Percentiles rank a stretch among this genome's conserved stretches.
Conservation (phyloP, 2,888 invertebrate species). For the Pterostichus niger region DNA sequence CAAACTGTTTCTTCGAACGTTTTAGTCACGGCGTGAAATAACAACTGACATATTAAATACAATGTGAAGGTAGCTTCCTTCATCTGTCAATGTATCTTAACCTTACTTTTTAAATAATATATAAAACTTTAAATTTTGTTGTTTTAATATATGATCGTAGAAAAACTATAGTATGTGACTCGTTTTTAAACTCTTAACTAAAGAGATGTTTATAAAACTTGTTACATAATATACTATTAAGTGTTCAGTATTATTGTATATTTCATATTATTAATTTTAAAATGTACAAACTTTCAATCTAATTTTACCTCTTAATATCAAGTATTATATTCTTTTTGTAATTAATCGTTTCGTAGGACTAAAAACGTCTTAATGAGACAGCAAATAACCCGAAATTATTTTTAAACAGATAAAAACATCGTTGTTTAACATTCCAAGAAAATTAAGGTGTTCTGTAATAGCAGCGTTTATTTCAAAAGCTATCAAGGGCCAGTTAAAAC, state of each 20-base stretch:
- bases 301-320: neutral
- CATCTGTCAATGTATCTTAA: too few species aligned
- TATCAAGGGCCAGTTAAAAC: slow-evolving; percentile 29
- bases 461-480: slow-evolving; percentile 10
- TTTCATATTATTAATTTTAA: slow-evolving; percentile 20
- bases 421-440: slow-evolving; percentile 2
- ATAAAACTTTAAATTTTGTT: too few species aligned
- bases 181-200: too few species aligned
- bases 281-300: neutral
- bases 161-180: too few species aligned
- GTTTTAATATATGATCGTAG: too few species aligned
- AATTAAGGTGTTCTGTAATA: slow-evolving; percentile 38
- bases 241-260: slow-evolving; percentile 12
- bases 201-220: too few species aligned
- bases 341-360: slow-evolving; percentile 18
- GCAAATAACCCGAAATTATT: slow-evolving; percentile 10
- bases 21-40: too few species aligned
- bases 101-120: too few species aligned
- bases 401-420: neutral
- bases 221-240: too few species aligned
- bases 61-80: too few species aligned
- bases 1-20: too few species aligned
- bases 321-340: slow-evolving; percentile 12
- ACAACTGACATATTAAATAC: too few species aligned
- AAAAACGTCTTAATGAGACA: slow-evolving; percentile 39